Base-by-base conservation (phyloP, 1,140 invertebrate species). In the Drosophila kurseongensis region DNA sequence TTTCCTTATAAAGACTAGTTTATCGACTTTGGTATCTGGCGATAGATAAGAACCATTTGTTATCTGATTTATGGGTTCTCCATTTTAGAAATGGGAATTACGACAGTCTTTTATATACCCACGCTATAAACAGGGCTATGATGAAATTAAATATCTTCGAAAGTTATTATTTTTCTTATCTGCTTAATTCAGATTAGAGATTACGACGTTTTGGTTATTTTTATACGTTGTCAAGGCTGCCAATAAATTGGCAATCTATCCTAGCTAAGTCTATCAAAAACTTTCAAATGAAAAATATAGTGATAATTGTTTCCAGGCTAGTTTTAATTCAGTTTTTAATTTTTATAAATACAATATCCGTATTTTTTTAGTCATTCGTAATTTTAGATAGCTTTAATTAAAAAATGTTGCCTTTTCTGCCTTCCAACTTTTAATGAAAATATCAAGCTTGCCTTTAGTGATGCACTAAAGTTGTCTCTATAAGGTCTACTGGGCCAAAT, bases 401-500 rank as follows among this genome's bases (percentile, higher is more conserved):
- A 32, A 32, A 1, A 7, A 32, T 29, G 29, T 32, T 2, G 23
- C 23, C 23, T 23, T 23, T 23, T 23, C 23, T 23, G 23, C 23
- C 23, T 23, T 7, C 29, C 29, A 32, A 32, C 7, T 32, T 32
- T 32, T 32, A 32, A 32, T 32, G 29, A 32, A 32, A 32, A 32
- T 32, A 8, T 8, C 29, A 32, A 32, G 29, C 7, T 32, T 32
- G 29, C 32, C 32, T 59, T 36, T 36, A 66, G 63, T 63, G 63
- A 44, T 50, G 44, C 35, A 14, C 36, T 68, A 44, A 67, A 16
- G 35, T 42, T 41, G 36, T 27, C 67, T 48, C 29, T 71, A 71
- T 69, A 71, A 75, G 62, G 72, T 75, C 72, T 44, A 52, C 32
- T 66, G 61, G 66, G 61, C 66, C 56, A 73, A 56, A 62, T 54